phyloP scores from a whole-genome alignment of 2,113 vertebrate species.

The Sitta europaea region DNA sequence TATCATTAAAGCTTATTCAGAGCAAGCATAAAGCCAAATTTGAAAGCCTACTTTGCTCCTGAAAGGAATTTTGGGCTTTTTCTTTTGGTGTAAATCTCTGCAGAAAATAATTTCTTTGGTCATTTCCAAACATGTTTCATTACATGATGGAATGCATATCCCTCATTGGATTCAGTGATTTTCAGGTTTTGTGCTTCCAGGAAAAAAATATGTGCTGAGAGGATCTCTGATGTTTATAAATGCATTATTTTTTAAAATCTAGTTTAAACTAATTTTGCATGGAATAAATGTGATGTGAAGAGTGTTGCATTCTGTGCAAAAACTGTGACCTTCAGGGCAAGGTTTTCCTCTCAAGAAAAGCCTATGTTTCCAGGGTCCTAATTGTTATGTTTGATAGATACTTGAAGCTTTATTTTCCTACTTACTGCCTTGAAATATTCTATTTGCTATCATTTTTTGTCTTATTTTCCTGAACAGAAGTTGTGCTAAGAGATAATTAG shows the following conservation, averaged over 20 bases:
- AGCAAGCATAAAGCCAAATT: neutral
- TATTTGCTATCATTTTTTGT: neutral
- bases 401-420: neutral
- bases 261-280: slow-evolving; percentile 25
- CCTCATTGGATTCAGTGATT: neutral
- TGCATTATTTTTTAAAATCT: rapidly evolving
- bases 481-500: neutral
- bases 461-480: neutral
- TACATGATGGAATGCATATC: rapidly evolving
- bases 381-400: neutral
- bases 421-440: neutral
- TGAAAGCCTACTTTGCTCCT: neutral
- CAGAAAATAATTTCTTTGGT: neutral
- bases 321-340: slow-evolving; percentile 33
- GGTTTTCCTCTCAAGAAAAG: neutral
- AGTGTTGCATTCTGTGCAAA: slow-evolving; percentile 26
- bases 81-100: neutral
- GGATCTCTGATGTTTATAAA: neutral
- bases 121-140: neutral
- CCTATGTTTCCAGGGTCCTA: neutral
- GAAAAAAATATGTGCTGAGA: neutral
- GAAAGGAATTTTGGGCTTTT: neutral
- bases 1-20: neutral
- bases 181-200: neutral
- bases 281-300: slow-evolving; percentile 10